phyloP scores from a whole-genome alignment of 2,113 vertebrate genomes.

The Amblyopsis rosae region DNA sequence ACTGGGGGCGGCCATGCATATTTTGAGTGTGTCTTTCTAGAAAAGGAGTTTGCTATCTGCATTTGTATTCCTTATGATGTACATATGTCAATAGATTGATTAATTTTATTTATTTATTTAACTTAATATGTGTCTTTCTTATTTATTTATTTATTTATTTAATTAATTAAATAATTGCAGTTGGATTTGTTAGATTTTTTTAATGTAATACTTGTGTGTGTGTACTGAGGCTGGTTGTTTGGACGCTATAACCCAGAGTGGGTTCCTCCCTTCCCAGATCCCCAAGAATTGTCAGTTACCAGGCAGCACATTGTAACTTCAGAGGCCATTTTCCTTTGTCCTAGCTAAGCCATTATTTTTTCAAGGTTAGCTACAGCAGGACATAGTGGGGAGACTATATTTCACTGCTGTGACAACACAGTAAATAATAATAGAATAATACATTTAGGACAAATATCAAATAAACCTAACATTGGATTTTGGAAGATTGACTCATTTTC shows the following conservation, averaged over 20 bases:
- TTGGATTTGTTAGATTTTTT: slow-evolving; percentile 55
- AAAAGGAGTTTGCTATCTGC: neutral
- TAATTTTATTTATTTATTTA: slow-evolving; percentile 12
- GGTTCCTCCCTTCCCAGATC: neutral
- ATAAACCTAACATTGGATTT: no score
- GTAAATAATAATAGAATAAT: no score
- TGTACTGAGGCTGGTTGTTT: neutral
- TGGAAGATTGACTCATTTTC: no score
- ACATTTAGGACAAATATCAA: no score
- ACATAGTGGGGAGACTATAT: no score
- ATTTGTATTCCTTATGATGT: slow-evolving; percentile 2
- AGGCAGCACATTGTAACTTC: neutral
- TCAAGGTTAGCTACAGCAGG: no score
- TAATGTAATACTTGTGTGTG: slow-evolving; percentile 54
- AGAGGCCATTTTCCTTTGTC: neutral
- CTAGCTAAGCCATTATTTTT: no score
- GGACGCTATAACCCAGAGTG: neutral
- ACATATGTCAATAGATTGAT: slow-evolving; percentile 5
- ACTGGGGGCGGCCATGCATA: slow-evolving; percentile 46
- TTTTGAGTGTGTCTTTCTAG: slow-evolving; percentile 34
- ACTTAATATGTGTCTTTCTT: slow-evolving; percentile 7
- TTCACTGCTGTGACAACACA: no score
- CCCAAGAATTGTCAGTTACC: neutral
- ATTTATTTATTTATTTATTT: slow-evolving; percentile 49
- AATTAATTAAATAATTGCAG: slow-evolving; percentile 51